phyloP scores from a whole-genome alignment of 2,888 invertebrate genomes.

The Xiphydria camelus region DNA sequence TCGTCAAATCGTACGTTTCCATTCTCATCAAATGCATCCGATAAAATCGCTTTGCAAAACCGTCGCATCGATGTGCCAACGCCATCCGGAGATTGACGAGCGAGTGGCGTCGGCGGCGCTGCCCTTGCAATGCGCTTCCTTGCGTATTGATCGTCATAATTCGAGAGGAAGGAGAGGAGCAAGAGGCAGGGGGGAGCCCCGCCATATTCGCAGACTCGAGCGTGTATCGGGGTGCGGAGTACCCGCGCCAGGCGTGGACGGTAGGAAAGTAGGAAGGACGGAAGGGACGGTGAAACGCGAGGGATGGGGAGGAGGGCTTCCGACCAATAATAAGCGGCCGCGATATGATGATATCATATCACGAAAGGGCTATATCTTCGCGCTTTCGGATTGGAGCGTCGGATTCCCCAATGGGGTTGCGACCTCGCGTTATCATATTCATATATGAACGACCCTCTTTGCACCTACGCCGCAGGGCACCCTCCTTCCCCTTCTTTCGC shows the following conservation, averaged over 20 bases:
- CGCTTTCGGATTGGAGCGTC: slow-evolving; percentile 49
- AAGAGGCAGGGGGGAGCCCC: slow-evolving; percentile 35
- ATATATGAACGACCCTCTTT: slow-evolving; percentile 28
- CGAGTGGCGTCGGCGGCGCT: slow-evolving; percentile 52
- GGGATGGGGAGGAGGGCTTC: slow-evolving; percentile 41
- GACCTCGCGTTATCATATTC: slow-evolving; percentile 27
- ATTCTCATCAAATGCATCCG: no score
- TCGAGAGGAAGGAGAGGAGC: slow-evolving; percentile 38
- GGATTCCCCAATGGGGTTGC: slow-evolving; percentile 40
- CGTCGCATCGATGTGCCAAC: no score
- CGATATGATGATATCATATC: slow-evolving; percentile 58
- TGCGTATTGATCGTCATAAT: slow-evolving; percentile 59
- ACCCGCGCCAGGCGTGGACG: slow-evolving; percentile 32
- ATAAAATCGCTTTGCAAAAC: no score
- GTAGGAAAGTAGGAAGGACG: slow-evolving; percentile 40
- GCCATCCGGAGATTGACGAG: slow-evolving; percentile 49
- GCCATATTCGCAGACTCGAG: slow-evolving; percentile 41
- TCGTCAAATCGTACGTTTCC: no score
- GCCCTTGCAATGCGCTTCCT: slow-evolving; percentile 53
- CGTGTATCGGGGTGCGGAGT: slow-evolving; percentile 38
- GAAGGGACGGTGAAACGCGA: slow-evolving; percentile 32
- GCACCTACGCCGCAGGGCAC: slow-evolving; percentile 1
- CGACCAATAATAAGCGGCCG: slow-evolving; percentile 56
- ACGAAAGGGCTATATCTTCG: slow-evolving; percentile 48
- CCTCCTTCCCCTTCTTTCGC: background rate